Evolutionary conservation across 2,888 invertebrate species (phyloP).

Genomic region (Macrophya alboannulata): DNA sequence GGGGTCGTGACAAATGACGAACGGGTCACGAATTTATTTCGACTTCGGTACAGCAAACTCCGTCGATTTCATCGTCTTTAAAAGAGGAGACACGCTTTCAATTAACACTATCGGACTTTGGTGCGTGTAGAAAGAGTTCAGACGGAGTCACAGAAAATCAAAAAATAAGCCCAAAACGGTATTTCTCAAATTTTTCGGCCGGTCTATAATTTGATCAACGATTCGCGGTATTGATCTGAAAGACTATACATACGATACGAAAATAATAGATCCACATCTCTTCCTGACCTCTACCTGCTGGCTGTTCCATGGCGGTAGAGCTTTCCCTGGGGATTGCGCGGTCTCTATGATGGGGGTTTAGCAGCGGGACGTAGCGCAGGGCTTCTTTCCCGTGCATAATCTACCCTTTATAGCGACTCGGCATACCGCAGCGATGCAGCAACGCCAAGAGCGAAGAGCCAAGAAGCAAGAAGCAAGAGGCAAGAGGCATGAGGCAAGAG

Average conservation of each 20-base stretch:
- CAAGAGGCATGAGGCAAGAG: conserved; percentile 27
- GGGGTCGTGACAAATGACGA: conserved; percentile 46
- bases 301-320: conserved; percentile 4
- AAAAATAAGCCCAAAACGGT: neutral
- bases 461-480: conserved; percentile 60
- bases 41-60: neutral
- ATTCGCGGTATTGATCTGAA: neutral
- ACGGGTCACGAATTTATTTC: conserved; percentile 42
- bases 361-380: neutral
- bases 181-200: neutral
- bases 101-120: conserved; percentile 14
- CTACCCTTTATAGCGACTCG: conserved; percentile 64
- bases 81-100: conserved; percentile 26
- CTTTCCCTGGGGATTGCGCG: conserved; percentile 39
- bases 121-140: neutral
- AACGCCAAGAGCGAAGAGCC: conserved; percentile 63
- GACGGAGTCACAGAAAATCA: neutral
- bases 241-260: neutral
- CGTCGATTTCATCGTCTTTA: neutral
- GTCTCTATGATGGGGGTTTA: conserved; percentile 32
- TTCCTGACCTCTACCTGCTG: neutral
- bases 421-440: conserved; percentile 59
- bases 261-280: neutral
- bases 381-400: conserved; percentile 61
- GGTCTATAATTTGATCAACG: neutral